A percentile compares a stretch with the other conserved stretches of the same genome.
Conservation (phyloP, 2,797 vertebrate species). For the Sebastes hubbsi region DNA sequence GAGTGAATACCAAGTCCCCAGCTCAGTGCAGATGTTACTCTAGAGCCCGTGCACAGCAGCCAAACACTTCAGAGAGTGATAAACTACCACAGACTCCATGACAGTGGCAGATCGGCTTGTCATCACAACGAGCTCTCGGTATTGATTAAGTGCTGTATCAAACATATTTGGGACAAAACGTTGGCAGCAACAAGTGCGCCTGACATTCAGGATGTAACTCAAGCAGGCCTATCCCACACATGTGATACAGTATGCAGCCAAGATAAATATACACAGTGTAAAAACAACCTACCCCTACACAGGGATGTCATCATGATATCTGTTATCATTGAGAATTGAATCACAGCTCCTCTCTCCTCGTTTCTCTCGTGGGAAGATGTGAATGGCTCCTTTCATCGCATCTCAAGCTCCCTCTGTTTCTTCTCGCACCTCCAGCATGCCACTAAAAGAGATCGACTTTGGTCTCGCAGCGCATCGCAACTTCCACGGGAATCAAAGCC, state of each 20-base stretch:
- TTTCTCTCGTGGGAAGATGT: constrained; percentile 35
- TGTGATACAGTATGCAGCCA: not conserved
- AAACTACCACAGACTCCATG: constrained; percentile 12
- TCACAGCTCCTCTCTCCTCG: constrained; percentile 42
- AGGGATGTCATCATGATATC: constrained; percentile 68
- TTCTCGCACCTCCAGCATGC: constrained; percentile 29
- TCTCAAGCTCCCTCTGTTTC: constrained; percentile 40
- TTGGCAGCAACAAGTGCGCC: constrained; percentile 9
- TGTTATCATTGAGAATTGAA: constrained; percentile 51
- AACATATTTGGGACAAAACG: constrained; percentile 25
- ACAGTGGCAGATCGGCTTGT: constrained; percentile 45
- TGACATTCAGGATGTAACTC: constrained; percentile 1
- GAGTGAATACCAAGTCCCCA: not conserved
- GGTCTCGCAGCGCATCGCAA: constrained; percentile 52
- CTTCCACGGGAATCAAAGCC: constrained; percentile 66
- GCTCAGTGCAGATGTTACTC: constrained; percentile 12
- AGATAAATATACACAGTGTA: constrained; percentile 18
- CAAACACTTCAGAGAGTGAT: constrained; percentile 23
- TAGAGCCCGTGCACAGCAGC: not conserved
- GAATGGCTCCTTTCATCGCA: constrained; percentile 64
- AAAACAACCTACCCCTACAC: constrained; percentile 68
- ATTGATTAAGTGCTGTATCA: constrained; percentile 45
- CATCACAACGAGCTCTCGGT: constrained; percentile 9
- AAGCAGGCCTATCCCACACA: not conserved
- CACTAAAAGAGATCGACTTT: constrained; percentile 58